Conservation (phyloP, 1,140 invertebrate genomes). For the Portunus trituberculatus region DNA sequence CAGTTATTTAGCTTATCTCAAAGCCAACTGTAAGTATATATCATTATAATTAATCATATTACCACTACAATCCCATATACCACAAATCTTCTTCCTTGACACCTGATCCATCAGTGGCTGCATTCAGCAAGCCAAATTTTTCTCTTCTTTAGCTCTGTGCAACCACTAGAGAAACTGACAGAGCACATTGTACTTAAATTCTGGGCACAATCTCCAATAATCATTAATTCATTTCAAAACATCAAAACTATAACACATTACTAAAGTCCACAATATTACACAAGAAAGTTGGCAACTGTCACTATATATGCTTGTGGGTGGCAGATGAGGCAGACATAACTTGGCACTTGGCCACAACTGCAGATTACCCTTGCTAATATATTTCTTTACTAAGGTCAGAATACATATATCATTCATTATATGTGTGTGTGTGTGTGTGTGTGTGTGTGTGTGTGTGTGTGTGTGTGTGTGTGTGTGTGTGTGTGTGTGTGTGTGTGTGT, state of each 20-base stretch:
- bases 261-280: background rate
- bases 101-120: background rate
- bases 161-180: background rate
- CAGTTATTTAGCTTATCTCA: background rate
- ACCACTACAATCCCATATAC: background rate
- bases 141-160: background rate
- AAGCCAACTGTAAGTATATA: background rate
- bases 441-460: too few species aligned
- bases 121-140: background rate
- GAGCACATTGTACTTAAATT: background rate
- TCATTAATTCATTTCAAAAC: background rate
- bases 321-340: background rate
- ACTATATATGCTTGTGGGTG: background rate
- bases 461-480: too few species aligned
- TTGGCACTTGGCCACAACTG: background rate
- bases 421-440: too few species aligned
- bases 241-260: background rate
- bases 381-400: background rate
- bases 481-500: too few species aligned
- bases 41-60: background rate
- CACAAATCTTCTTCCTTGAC: background rate
- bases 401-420: background rate
- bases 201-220: background rate
- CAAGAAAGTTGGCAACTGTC: background rate
- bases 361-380: background rate